Base-by-base conservation (phyloP, 2,888 invertebrate genomes). In the Noctua pronuba region DNA sequence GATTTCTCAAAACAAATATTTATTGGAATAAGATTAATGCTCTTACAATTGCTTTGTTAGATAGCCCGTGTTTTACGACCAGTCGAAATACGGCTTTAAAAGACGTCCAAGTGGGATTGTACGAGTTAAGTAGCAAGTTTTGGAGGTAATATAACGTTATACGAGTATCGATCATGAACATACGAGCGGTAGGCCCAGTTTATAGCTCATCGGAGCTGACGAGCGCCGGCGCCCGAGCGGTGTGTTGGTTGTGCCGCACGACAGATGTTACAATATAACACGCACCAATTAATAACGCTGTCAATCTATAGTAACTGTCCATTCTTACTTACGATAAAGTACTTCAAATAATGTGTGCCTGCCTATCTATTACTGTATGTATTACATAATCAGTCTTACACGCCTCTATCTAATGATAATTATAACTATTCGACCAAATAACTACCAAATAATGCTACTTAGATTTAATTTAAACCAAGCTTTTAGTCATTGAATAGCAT, bases 1-100 rank as follows among this genome's bases (percentile, higher is more conserved):
- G 86, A 86, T 79, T 81, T 75, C 77, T 86, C 80, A 70, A 84
- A 82, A 88, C 77, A 88, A 86, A 84, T 88, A 84, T 88, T 84
- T 82, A 87, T 88, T 85, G 75, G 83, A 88, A 66, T 74, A 84
- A 80, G 79, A 88, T 86, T 83, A 86, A 88, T 85, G 83, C 75
- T 83, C 64, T 44, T 73, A 74, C 75, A 79, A 88, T 79, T 78
- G 75, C 80, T 78, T 79, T 86, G 86, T 77, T 83, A 84, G 74
- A 78, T 70, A 76, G 55, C 52, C 76, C 67, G 44, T 79, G 80
- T 86, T 84, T 88, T 86, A 88, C 68, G 77, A 75, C 69, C 66
- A 83, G 72, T 73, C 69, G 52, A 75, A 79, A 80, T 75, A 77
- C 73, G 66, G 58, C 70, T 84, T 83, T 79, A 82, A 79, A 83